Evolutionary conservation across 2,797 vertebrate species (phyloP).

Genomic region (Propithecus deckenii): DNA sequence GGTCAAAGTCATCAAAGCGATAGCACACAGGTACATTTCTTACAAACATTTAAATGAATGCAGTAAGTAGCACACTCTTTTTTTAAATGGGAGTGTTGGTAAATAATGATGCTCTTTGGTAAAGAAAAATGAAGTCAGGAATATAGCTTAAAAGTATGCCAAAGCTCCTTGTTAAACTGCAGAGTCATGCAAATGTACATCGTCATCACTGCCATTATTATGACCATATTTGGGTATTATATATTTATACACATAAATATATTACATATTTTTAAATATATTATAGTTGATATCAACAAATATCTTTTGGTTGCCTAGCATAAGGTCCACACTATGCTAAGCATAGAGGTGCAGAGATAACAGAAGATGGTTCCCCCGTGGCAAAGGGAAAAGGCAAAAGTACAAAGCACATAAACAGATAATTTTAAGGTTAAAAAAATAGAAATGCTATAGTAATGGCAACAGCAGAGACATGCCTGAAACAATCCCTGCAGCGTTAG

Average conservation of each 20-base stretch:
- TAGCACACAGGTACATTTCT: constrained; percentile 50
- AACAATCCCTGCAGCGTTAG: fast-evolving
- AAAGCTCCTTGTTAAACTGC: neutral
- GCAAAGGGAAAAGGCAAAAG: neutral
- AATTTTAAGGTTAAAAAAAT: neutral
- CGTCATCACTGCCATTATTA: fast-evolving
- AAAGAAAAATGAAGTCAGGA: neutral
- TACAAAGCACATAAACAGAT: neutral
- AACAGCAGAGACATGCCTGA: too few relatives aligned
- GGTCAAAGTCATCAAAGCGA: constrained; percentile 77
- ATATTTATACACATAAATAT: too few relatives aligned
- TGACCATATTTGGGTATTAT: neutral
- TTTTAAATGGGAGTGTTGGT: constrained; percentile 42
- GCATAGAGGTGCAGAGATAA: neutral
- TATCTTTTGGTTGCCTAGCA: neutral
- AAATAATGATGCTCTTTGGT: neutral
- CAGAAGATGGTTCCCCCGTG: neutral
- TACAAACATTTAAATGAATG: constrained; percentile 54
- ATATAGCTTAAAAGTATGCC: neutral
- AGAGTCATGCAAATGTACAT: neutral
- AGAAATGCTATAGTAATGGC: fast-evolving
- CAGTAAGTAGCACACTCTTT: constrained; percentile 52
- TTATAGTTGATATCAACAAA: neutral
- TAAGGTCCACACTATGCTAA: neutral
- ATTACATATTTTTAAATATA: neutral